Evolutionary conservation across 2,888 invertebrate genomes (phyloP).

Genomic region (Drosophila quinaria): DNA sequence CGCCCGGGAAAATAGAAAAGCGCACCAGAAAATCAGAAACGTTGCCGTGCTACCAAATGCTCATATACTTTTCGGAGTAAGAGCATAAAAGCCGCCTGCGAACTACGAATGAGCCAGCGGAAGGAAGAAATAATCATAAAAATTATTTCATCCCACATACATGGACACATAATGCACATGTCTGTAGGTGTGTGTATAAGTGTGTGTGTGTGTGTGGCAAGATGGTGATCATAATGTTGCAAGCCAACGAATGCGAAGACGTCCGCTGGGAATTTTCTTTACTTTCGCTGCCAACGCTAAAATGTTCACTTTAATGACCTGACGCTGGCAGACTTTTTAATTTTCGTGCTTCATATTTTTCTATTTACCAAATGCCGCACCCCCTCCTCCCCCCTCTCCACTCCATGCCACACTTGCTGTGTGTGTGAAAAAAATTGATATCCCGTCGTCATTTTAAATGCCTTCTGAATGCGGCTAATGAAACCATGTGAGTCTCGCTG

Average conservation of each 20-base stretch:
- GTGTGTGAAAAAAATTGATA: slow-evolving; percentile 55
- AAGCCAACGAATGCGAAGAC: slow-evolving; percentile 53
- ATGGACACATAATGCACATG: slow-evolving; percentile 33
- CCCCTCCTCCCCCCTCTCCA: neutral
- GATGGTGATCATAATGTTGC: slow-evolving; percentile 79
- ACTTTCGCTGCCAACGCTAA: slow-evolving; percentile 66
- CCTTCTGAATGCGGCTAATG: slow-evolving; percentile 69
- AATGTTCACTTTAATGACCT: slow-evolving; percentile 70
- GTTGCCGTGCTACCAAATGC: slow-evolving; percentile 57
- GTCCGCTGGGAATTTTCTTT: slow-evolving; percentile 64
- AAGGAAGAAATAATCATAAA: slow-evolving; percentile 85
- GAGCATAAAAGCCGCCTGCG: slow-evolving; percentile 47
- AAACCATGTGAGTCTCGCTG: slow-evolving; percentile 51
- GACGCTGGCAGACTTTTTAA: slow-evolving; percentile 71
- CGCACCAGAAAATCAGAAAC: slow-evolving; percentile 46
- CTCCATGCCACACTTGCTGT: neutral
- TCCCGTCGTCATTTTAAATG: slow-evolving; percentile 70
- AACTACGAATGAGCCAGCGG: slow-evolving; percentile 56
- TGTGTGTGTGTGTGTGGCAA: slow-evolving; percentile 21
- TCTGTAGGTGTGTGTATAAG: slow-evolving; percentile 1
- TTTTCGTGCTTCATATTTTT: slow-evolving; percentile 75
- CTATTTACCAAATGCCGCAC: slow-evolving; percentile 51
- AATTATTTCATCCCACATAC: slow-evolving; percentile 78
- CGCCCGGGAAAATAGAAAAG: slow-evolving; percentile 68
- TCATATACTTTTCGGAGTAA: slow-evolving; percentile 68